Percentiles rank a stretch among this genome's conserved stretches.
These are phyloP conservation scores for Erebia epiphron DNA, from an alignment of 2,888 invertebrate genomes.

Conservation along the genomic window DNA sequence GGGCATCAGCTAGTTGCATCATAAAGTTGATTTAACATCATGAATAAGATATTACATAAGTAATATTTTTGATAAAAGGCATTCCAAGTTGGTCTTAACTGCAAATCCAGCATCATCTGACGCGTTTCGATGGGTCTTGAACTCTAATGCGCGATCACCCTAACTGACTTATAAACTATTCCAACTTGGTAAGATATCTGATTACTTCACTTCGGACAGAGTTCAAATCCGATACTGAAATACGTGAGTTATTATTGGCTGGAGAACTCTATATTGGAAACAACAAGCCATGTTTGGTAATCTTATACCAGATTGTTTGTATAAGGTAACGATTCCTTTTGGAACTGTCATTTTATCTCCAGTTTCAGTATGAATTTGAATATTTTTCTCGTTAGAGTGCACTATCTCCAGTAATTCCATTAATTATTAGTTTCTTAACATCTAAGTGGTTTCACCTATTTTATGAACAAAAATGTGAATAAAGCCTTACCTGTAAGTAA, in stretches of 20 bases:
- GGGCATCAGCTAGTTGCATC: no score
- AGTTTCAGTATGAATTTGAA: constrained; percentile 24
- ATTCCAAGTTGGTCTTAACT: background rate
- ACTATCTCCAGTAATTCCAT: constrained; percentile 10
- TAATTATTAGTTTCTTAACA: background rate
- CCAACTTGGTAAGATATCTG: constrained; percentile 56
- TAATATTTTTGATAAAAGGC: no score
- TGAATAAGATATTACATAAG: no score
- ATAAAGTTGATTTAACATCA: no score
- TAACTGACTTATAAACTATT: constrained; percentile 23
- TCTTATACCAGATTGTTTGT: constrained; percentile 17
- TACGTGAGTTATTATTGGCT: constrained; percentile 51
- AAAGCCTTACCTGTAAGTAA: background rate
- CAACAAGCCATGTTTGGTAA: constrained; percentile 25
- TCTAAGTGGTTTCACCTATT: background rate
- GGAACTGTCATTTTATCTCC: constrained; percentile 23
- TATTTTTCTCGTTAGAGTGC: constrained; percentile 20
- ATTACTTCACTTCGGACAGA: constrained; percentile 51
- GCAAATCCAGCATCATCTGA: background rate
- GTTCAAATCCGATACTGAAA: constrained; percentile 54
- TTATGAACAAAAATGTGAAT: background rate
- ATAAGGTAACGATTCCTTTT: constrained; percentile 21
- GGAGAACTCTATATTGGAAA: constrained; percentile 19
- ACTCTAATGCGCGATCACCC: background rate
- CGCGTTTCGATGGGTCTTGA: background rate